Percentiles rank a stretch among this genome's conserved stretches.
Conservation (phyloP, 2,113 vertebrate species). For the Terrapene triunguis region DNA sequence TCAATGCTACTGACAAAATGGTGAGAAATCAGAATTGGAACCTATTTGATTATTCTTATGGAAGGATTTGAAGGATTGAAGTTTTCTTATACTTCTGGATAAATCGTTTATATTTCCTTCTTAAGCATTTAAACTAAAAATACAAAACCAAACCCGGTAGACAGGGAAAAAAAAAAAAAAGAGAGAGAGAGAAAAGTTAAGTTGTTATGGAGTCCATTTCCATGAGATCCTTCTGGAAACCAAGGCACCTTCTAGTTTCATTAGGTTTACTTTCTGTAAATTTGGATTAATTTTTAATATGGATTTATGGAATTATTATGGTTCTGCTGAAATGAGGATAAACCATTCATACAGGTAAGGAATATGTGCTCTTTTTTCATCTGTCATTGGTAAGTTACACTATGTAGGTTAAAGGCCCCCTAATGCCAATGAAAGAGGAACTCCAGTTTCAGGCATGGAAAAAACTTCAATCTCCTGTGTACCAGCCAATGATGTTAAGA, state of each 20-base stretch:
- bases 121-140: neutral
- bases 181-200: slow-evolving; percentile 46
- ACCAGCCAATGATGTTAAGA: slow-evolving; percentile 62
- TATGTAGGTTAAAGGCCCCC: slow-evolving; percentile 54
- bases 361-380: slow-evolving; percentile 56
- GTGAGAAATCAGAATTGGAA: neutral
- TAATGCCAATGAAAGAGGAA: slow-evolving; percentile 37
- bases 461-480: slow-evolving; percentile 52
- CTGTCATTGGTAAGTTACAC: slow-evolving; percentile 53
- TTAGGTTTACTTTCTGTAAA: slow-evolving; percentile 67
- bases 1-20: neutral
- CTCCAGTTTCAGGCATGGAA: slow-evolving; percentile 56
- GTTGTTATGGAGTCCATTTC: slow-evolving; percentile 53
- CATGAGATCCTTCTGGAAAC: slow-evolving; percentile 55
- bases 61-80: slow-evolving; percentile 61
- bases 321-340: slow-evolving; percentile 56
- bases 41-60: slow-evolving; percentile 49
- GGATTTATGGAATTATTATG: slow-evolving; percentile 68
- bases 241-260: slow-evolving; percentile 57
- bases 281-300: slow-evolving; percentile 73
- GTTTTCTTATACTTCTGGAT: slow-evolving; percentile 47
- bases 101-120: neutral
- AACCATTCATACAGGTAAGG: neutral
- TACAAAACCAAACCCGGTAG: slow-evolving; percentile 52
- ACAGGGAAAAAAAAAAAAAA: neutral